Evolutionary conservation across 2,797 vertebrate species (phyloP), one percentile per base, ranked within the genome.

Genomic region (Dermochelys coriacea): DNA sequence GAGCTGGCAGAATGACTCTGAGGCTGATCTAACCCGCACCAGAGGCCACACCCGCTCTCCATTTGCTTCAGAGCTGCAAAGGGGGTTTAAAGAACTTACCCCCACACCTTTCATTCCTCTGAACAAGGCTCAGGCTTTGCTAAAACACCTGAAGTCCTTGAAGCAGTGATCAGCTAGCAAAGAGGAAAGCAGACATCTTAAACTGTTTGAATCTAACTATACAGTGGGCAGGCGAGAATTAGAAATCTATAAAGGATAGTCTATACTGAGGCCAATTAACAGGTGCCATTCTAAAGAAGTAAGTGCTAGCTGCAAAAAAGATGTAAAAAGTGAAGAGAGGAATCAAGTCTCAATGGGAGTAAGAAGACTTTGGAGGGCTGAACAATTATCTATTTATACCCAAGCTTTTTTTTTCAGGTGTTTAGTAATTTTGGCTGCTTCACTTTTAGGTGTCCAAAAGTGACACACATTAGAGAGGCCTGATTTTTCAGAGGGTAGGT

Each of bases 211-310:
- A 47, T 18, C 61, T 84, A 84, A n/a, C 64, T 87, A 82, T 94
- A 85, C 84, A 85, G 71, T 86, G 90, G 88, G 80, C 55, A 85
- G 88, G 41, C 47, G 83, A 84, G 29, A 93, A 47, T 77, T 74
- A 85, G 84, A 89, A 74, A 21, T 18, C 80, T 87, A 27, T 82
- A 81, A 85, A 12, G 47, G 31, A n/a, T 64, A 88, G 61, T 15
- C 71, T 55, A 52, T 54, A 84, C 78, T 90, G 75, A 25, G 3
- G 15, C 61, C 34, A 86, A 3, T 55, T 89, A 71, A 10, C 71
- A 14, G 34, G 47, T 91, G 61, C 71, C 89, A 16, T 90, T 91
- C 71, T 55, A 86, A 93, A 25, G 55, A 54, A 25, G 18, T 12
- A 61, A 4, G 2, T 84, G 51, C n/a, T 88, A 59, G 83, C 50